phyloP scores from a whole-genome alignment of 2,797 vertebrate species.

The Melanotaenia pygmaea region DNA sequence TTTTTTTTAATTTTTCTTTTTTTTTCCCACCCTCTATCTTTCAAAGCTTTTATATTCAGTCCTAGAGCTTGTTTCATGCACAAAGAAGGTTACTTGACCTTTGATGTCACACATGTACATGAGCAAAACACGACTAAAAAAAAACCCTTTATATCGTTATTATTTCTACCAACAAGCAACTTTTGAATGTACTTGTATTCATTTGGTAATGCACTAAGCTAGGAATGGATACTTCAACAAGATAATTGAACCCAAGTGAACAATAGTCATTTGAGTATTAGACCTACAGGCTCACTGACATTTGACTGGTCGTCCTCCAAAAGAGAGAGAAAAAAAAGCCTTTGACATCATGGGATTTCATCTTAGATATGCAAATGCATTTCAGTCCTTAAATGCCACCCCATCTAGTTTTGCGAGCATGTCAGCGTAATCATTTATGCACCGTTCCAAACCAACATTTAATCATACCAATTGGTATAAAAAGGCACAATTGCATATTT shows the following conservation, averaged over 20 bases:
- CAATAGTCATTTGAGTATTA: conserved; percentile 58
- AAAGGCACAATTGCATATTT: conserved; percentile 99
- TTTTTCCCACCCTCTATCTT: conserved; percentile 10
- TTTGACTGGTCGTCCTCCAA: conserved; percentile 89
- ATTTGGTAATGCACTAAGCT: conserved; percentile 74
- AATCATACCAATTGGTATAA: conserved; percentile 97
- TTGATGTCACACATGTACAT: conserved; percentile 71
- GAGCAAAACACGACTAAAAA: conserved; percentile 65
- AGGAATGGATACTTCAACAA: conserved; percentile 70
- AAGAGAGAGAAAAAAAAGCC: conserved; percentile 57
- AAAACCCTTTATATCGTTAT: conserved; percentile 70
- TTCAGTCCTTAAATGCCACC: conserved; percentile 80
- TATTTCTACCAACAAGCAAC: conserved; percentile 75
- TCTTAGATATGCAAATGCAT: conserved; percentile 86
- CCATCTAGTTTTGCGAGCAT: conserved; percentile 86
- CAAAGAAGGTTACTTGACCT: conserved; percentile 71
- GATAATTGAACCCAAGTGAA: conserved; percentile 59
- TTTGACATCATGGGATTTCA: conserved; percentile 84
- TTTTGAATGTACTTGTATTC: conserved; percentile 70
- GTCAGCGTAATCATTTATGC: conserved; percentile 83
- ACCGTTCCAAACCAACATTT: conserved; percentile 89
- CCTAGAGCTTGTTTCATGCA: conserved; percentile 75
- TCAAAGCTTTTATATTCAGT: conserved; percentile 58
- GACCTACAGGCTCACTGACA: conserved; percentile 68
- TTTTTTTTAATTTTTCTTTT: background rate